phyloP scores from a whole-genome alignment of 2,888 invertebrate species.

The Laspeyria flexula region DNA sequence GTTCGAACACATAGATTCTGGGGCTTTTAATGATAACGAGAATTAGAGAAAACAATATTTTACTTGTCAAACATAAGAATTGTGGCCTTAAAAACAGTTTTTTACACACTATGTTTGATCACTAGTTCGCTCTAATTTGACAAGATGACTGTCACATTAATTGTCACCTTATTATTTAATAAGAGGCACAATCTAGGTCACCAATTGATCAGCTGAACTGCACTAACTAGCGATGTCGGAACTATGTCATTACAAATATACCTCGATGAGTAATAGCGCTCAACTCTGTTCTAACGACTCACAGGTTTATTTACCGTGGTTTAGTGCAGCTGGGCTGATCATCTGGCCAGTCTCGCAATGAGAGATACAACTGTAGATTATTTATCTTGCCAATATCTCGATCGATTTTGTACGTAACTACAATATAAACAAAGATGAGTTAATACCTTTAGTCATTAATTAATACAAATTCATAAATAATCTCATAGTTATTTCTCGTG shows the following conservation, averaged over 20 bases:
- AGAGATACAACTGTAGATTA: neutral
- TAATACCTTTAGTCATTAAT: too few species aligned
- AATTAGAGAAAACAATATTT: too few species aligned
- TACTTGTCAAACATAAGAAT: too few species aligned
- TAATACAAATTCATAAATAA: too few species aligned
- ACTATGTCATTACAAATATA: conserved; percentile 47
- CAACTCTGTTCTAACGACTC: conserved; percentile 1
- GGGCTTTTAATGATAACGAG: too few species aligned
- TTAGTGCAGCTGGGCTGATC: neutral
- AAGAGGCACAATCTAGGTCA: conserved; percentile 7
- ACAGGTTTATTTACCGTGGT: neutral
- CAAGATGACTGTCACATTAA: neutral
- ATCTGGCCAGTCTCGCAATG: neutral
- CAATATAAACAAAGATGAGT: too few species aligned
- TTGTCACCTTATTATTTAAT: neutral
- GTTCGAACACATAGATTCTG: too few species aligned
- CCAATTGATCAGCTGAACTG: conserved; percentile 35
- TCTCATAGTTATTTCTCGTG: too few species aligned
- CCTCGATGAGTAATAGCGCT: conserved; percentile 40
- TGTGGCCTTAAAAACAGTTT: too few species aligned
- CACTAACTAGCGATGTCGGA: conserved; percentile 22
- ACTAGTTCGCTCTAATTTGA: neutral
- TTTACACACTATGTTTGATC: too few species aligned
- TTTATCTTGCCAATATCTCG: too few species aligned
- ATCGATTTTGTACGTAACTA: too few species aligned